Evolutionary conservation across 2,113 vertebrate species (phyloP).

Genomic region (Onychorhynchus coronatus): DNA sequence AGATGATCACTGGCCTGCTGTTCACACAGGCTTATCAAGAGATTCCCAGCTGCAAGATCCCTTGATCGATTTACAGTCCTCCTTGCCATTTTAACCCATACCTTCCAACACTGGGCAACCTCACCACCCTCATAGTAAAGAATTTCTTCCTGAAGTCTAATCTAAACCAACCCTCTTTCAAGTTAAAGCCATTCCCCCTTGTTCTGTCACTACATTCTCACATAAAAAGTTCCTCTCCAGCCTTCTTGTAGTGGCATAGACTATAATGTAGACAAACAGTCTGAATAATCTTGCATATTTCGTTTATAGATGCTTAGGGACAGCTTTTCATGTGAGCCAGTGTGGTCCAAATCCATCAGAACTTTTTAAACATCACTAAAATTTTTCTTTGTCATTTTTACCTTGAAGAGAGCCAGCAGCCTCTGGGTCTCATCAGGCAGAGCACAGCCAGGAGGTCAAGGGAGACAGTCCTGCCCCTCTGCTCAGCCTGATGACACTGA

Average conservation of each 20-base stretch:
- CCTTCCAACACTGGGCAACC: not conserved
- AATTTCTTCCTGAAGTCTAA: not conserved
- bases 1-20: not conserved
- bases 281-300: not conserved
- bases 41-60: not conserved
- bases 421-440: not conserved
- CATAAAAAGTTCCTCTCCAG: not conserved
- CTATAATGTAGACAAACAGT: not conserved
- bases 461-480: not conserved
- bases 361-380: not conserved
- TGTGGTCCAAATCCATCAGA: not conserved
- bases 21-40: not conserved
- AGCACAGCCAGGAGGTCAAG: not conserved
- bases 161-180: not conserved
- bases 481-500: not conserved
- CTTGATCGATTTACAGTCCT: not conserved
- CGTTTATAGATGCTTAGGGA: not conserved
- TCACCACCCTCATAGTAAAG: not conserved
- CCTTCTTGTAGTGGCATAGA: not conserved
- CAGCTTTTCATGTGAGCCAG: not conserved
- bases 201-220: not conserved
- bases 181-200: not conserved
- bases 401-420: not conserved
- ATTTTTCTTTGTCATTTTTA: not conserved
- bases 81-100: not conserved